Conservation (phyloP, 2,888 invertebrate species). For the Herminia tarsipennalis region DNA sequence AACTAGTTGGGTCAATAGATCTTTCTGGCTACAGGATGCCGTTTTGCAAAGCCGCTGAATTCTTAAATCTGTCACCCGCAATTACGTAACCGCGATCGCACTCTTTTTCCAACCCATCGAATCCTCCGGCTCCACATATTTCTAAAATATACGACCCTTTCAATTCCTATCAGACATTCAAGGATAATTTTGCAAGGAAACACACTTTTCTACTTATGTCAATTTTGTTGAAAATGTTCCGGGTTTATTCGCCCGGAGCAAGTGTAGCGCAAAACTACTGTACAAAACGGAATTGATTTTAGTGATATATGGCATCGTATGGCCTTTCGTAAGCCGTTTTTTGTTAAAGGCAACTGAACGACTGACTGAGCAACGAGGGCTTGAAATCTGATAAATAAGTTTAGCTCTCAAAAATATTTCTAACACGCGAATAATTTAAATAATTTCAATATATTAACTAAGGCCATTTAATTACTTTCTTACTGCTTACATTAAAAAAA, state of each 20-base stretch:
- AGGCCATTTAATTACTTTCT: no score
- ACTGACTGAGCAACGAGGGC: no score
- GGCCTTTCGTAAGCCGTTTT: no score
- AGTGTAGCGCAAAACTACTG: conserved; percentile 18
- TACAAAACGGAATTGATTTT: no score
- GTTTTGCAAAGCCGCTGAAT: conserved; percentile 7
- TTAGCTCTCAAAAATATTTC: no score
- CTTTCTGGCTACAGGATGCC: background rate
- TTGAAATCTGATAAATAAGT: no score
- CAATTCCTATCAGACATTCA: conserved; percentile 30
- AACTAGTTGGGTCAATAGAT: no score
- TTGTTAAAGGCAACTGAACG: no score
- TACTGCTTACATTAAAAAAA: no score
- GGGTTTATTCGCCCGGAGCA: conserved; percentile 7
- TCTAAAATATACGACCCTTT: conserved; percentile 39
- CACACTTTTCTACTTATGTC: conserved; percentile 39
- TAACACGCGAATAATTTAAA: no score
- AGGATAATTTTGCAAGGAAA: conserved; percentile 34
- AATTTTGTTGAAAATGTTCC: conserved; percentile 27
- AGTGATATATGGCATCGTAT: no score
- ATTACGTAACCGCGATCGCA: conserved; percentile 31
- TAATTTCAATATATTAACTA: no score
- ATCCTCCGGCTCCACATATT: conserved; percentile 17
- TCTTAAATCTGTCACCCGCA: conserved; percentile 31
- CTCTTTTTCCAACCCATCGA: conserved; percentile 32